These are phyloP conservation scores for Polylopha cassiicola DNA, from an alignment of 2,888 invertebrate species.

Conservation along the genomic window DNA sequence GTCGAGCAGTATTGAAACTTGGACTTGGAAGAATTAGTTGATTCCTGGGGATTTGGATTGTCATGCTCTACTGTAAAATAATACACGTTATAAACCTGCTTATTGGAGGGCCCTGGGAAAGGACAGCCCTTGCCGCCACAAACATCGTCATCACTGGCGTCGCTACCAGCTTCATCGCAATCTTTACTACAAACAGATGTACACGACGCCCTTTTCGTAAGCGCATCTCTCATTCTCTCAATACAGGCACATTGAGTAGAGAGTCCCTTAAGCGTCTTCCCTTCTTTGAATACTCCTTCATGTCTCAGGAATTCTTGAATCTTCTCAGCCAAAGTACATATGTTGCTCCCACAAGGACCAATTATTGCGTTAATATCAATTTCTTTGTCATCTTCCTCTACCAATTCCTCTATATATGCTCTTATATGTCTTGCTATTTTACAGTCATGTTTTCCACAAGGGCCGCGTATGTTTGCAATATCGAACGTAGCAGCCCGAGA, in stretches of 20 bases:
- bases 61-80: conserved; percentile 65
- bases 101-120: conserved; percentile 29
- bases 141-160: conserved; percentile 24
- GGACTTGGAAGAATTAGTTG: conserved; percentile 24
- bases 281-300: conserved; percentile 50
- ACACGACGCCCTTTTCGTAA: conserved; percentile 43
- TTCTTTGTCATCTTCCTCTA: conserved; percentile 57
- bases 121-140: conserved; percentile 54
- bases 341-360: conserved; percentile 66
- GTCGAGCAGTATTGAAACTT: conserved; percentile 46
- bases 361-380: conserved; percentile 52
- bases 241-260: conserved; percentile 67
- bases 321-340: conserved; percentile 57
- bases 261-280: conserved; percentile 44
- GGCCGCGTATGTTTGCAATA: conserved; percentile 63
- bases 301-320: conserved; percentile 59
- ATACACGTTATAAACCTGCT: conserved; percentile 52
- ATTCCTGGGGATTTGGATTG: conserved; percentile 36
- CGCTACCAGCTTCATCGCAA: conserved; percentile 44
- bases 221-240: conserved; percentile 51
- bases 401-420: conserved; percentile 59
- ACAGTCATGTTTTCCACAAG: conserved; percentile 64
- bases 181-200: conserved; percentile 46
- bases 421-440: conserved; percentile 62
- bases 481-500: conserved; percentile 45